Conservation (phyloP, 2,888 invertebrate genomes). For the Ectemnius lituratus region DNA sequence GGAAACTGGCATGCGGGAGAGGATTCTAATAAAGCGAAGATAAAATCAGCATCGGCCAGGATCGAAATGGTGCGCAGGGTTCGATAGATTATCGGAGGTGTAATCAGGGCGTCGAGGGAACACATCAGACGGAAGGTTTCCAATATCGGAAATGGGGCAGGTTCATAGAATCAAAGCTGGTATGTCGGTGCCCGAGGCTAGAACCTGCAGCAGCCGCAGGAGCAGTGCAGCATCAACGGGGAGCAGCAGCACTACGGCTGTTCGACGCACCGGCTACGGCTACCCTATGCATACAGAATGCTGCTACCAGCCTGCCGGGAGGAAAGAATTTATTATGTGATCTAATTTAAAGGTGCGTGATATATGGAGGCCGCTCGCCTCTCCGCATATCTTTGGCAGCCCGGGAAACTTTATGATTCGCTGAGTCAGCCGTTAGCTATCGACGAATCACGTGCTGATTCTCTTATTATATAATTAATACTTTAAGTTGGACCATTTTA, state of each 20-base stretch:
- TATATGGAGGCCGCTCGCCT: conserved; percentile 52
- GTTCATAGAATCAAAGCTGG: conserved; percentile 63
- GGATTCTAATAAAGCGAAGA: not conserved
- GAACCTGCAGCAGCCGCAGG: conserved; percentile 57
- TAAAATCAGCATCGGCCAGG: not conserved
- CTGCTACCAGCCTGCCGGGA: conserved; percentile 70
- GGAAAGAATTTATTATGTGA: conserved; percentile 74
- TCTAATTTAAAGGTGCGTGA: conserved; percentile 71
- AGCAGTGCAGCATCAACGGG: conserved; percentile 58
- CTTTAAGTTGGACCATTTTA: too few species aligned
- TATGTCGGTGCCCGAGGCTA: conserved; percentile 67
- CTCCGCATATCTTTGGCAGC: conserved; percentile 45
- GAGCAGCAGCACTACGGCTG: too few species aligned
- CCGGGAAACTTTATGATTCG: conserved; percentile 46
- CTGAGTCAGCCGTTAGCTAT: conserved; percentile 37
- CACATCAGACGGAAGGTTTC: conserved; percentile 56
- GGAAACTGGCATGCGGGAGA: not conserved
- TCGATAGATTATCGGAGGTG: conserved; percentile 35
- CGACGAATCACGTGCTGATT: conserved; percentile 6
- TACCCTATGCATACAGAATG: conserved; percentile 77
- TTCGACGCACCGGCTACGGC: conserved; percentile 44
- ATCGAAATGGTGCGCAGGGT: conserved; percentile 14
- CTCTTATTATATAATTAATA: too few species aligned
- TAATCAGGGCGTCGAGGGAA: conserved; percentile 55
- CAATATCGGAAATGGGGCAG: conserved; percentile 66